phyloP scores from a whole-genome alignment of 2,113 vertebrate genomes.

The Microtus oregoni region DNA sequence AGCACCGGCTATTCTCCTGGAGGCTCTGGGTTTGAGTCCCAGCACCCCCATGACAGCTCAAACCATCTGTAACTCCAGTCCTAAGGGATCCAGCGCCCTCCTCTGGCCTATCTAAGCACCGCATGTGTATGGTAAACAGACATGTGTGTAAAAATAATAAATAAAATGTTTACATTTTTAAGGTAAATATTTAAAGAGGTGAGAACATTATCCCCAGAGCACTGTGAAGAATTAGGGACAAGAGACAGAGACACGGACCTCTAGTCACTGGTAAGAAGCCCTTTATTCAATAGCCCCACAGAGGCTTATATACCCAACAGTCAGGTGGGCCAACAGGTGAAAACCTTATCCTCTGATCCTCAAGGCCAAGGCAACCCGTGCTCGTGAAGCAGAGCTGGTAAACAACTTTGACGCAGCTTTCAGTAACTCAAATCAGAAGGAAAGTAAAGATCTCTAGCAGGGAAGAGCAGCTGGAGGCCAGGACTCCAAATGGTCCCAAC shows the following conservation, averaged over 20 bases:
- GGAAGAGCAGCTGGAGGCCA: too few species aligned
- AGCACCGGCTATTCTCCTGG: not conserved
- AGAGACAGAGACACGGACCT: not conserved
- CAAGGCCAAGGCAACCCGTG: too few species aligned
- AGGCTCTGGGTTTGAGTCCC: not conserved
- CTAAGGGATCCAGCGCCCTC: not conserved
- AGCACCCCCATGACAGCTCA: not conserved
- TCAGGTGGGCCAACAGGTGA: too few species aligned
- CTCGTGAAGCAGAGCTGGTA: too few species aligned
- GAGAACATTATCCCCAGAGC: not conserved
- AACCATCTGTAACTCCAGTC: not conserved
- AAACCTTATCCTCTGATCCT: too few species aligned
- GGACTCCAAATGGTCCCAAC: too few species aligned
- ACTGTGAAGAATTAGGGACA: not conserved
- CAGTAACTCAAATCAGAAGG: too few species aligned
- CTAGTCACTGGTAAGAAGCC: too few species aligned
- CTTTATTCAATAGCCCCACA: too few species aligned
- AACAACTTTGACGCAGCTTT: too few species aligned
- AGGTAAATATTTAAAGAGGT: not conserved
- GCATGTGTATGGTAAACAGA: not conserved
- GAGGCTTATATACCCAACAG: too few species aligned
- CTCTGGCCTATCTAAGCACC: not conserved
- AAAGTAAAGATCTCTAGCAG: too few species aligned
- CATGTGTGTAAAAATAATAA: not conserved
- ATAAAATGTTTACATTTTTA: not conserved